Evolutionary conservation across 2,113 vertebrate genomes (phyloP).

Genomic region (Anolis carolinensis): DNA sequence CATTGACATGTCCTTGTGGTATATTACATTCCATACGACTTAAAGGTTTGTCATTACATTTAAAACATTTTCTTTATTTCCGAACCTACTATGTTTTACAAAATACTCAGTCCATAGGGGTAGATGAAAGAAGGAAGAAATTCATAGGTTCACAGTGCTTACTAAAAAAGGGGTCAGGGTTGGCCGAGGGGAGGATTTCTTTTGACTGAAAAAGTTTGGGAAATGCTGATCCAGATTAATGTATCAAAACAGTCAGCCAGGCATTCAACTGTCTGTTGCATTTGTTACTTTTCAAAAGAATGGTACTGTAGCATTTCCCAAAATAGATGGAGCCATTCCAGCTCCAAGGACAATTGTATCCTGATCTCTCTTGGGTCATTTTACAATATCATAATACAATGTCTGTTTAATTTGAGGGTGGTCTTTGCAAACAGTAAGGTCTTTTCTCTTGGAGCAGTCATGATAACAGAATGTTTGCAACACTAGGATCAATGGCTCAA

Average conservation of each 20-base stretch:
- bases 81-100: no score
- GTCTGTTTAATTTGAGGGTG: conserved; percentile 56
- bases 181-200: no score
- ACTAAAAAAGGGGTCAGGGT: no score
- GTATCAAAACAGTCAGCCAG: neutral
- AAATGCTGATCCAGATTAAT: neutral
- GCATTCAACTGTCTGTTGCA: neutral
- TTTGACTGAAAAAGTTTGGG: no score
- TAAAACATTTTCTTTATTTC: no score
- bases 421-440: conserved; percentile 51
- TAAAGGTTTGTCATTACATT: neutral
- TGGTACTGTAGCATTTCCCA: conserved; percentile 5
- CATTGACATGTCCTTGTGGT: neutral
- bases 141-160: no score
- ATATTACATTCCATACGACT: neutral
- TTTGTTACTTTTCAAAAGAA: neutral
- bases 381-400: conserved; percentile 17
- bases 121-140: no score
- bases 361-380: neutral
- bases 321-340: conserved; percentile 12
- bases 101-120: no score
- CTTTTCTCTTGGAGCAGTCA: conserved; percentile 33
- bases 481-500: conserved; percentile 34
- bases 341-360: conserved; percentile 23
- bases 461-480: conserved; percentile 63